These are phyloP conservation scores for Syndactyla subalaris DNA, from an alignment of 2,797 vertebrate genomes.

Conservation along the genomic window DNA sequence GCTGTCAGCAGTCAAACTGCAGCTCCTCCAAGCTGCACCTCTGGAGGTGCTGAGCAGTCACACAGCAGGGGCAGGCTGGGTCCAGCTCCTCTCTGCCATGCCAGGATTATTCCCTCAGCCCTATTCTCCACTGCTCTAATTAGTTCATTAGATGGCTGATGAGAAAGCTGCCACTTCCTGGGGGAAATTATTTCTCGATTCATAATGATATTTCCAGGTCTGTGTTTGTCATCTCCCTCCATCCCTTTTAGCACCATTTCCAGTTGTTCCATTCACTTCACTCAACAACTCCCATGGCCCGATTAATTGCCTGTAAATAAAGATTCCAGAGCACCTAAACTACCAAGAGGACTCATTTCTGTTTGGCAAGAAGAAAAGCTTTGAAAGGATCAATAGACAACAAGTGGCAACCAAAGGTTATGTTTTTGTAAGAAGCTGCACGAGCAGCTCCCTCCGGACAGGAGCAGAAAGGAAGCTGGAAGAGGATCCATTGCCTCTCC, in stretches of 20 bases:
- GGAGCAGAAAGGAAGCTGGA: slow-evolving; percentile 25
- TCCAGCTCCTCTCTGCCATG: neutral
- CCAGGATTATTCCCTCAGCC: neutral
- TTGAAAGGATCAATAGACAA: neutral
- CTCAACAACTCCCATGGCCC: neutral
- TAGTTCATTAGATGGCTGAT: slow-evolving; percentile 41
- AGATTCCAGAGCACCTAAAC: neutral
- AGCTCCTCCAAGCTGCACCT: neutral
- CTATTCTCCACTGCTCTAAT: neutral
- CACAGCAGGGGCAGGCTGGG: neutral
- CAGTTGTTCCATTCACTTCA: neutral
- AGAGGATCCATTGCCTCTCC: neutral
- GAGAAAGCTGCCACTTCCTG: slow-evolving; percentile 30
- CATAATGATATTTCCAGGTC: neutral
- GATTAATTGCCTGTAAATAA: neutral
- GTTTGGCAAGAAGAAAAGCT: neutral
- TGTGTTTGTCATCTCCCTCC: slow-evolving; percentile 6
- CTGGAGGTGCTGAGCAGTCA: neutral
- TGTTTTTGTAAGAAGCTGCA: neutral
- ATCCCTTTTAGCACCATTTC: neutral
- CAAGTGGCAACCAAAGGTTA: slow-evolving; percentile 7
- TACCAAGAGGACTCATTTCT: neutral
- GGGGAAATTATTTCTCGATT: slow-evolving; percentile 5
- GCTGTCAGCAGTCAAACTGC: neutral
- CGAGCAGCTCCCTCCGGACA: neutral